Evolutionary conservation across 1,140 invertebrate genomes (phyloP), one percentile per base, ranked within the genome.

Genomic region (Samia ricini): DNA sequence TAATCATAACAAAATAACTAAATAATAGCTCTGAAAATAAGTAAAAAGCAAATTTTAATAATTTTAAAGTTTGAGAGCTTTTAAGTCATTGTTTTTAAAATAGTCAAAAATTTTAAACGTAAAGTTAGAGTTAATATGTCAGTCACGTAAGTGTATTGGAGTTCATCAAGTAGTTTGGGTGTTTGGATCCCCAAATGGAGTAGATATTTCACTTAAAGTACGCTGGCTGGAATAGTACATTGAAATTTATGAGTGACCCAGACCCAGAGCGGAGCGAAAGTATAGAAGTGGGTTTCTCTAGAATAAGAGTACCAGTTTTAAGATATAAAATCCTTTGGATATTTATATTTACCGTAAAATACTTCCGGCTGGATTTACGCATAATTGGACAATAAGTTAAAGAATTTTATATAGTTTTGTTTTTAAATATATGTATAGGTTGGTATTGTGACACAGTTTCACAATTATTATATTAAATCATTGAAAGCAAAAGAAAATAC

Each of bases 131-230:
- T 63, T 63, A 62, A 60, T 36, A 62, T 63, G 61, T 63, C 8
- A 63, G 69, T 61, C 52, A 72, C 66, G 66, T 66, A 68, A 67
- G 58, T 66, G 63, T 75, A 77, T 77, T 70, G 72, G 66, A 77
- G 77, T 79, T 77, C 70, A 77, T 77, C 74, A 77, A 74, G 69
- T 66, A 69, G 65, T 79, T 79, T 69, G 72, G 77, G 66, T 77
- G 72, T 76, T 71, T 74, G 74, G 72, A 76, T 71, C 71, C 61
- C 72, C 69, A 74, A 79, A 79, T 79, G 77, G 77, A 72, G 77
- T 68, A 76, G 69, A 79, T 79, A 79, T 79, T 74, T 79, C 72
- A 79, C 77, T 77, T 73, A 77, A 79, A 79, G 74, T 79, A 75
- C 76, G 63, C 70, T 63, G 61, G 71, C 71, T 69, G 72, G 76